Conservation (phyloP, 2,113 vertebrate genomes). For the Bubo bubo region DNA sequence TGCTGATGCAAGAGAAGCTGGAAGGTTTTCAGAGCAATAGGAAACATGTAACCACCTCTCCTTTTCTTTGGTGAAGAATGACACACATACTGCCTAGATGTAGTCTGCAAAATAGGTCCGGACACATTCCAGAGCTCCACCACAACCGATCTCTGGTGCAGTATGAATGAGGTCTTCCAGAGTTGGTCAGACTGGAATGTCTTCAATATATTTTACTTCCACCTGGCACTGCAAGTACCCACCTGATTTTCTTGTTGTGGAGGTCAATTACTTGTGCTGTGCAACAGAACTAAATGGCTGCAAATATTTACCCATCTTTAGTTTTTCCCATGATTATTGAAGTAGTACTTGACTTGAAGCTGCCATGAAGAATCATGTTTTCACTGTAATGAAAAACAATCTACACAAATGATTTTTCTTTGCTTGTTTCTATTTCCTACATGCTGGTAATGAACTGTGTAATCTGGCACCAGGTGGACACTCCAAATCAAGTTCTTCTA, state of each 20-base stretch:
- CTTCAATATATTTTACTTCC: background rate
- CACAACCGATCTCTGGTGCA: background rate
- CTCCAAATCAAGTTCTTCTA: background rate
- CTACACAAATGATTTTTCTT: background rate
- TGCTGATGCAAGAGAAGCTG: background rate
- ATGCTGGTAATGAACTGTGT: background rate
- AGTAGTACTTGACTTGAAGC: background rate
- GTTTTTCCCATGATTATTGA: background rate
- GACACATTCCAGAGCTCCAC: background rate
- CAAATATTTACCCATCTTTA: background rate
- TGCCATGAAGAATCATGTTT: background rate
- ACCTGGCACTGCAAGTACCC: background rate
- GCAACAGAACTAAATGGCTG: background rate
- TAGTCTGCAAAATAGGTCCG: background rate
- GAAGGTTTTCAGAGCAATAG: background rate
- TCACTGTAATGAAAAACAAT: background rate
- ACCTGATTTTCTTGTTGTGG: background rate
- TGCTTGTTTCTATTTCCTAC: background rate
- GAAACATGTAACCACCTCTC: accelerated
- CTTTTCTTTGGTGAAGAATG: background rate
- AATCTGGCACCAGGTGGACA: background rate
- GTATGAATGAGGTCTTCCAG: background rate
- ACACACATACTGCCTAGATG: background rate
- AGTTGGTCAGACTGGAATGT: background rate
- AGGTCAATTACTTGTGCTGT: background rate